These are phyloP conservation scores for Cyclophora punctaria DNA, from an alignment of 2,888 invertebrate species.

Conservation along the genomic window DNA sequence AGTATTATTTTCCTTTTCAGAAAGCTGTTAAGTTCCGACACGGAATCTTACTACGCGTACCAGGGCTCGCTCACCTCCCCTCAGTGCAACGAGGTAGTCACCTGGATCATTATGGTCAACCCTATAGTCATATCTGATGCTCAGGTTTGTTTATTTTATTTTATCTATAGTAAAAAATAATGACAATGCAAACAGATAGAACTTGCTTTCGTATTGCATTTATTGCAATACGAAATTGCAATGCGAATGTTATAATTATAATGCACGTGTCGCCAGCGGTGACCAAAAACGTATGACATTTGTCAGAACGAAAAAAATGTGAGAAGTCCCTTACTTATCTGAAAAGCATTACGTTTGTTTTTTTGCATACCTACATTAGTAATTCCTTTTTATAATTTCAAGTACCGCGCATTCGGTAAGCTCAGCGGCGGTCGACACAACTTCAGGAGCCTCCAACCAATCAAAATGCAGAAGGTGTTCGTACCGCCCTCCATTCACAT, in stretches of 20 bases:
- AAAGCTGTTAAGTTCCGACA: slow-evolving; percentile 73
- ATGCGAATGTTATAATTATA: too few species aligned
- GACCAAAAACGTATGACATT: too few species aligned
- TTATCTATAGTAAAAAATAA: slow-evolving; percentile 3
- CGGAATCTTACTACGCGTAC: slow-evolving; percentile 77
- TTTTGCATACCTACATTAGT: too few species aligned
- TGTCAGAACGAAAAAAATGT: too few species aligned
- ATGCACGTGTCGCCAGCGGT: too few species aligned
- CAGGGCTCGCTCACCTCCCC: slow-evolving; percentile 85
- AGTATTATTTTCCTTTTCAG: slow-evolving; percentile 23
- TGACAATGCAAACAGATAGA: too few species aligned
- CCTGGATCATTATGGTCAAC: slow-evolving; percentile 77
- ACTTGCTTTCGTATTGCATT: too few species aligned
- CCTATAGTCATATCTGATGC: slow-evolving; percentile 46
- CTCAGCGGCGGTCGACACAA: slow-evolving; percentile 50
- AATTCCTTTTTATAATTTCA: slow-evolving; percentile 5
- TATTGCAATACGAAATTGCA: too few species aligned
- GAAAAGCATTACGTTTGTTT: too few species aligned
- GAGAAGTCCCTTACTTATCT: too few species aligned
- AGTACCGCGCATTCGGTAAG: slow-evolving; percentile 49
- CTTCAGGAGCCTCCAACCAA: slow-evolving; percentile 54
- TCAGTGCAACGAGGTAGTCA: slow-evolving; percentile 81
- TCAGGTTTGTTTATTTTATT: slow-evolving; percentile 30
- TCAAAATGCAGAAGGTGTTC: slow-evolving; percentile 40
- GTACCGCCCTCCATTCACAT: slow-evolving; percentile 27